Conservation (phyloP, 2,888 invertebrate species). For the Pyralis farinalis region DNA sequence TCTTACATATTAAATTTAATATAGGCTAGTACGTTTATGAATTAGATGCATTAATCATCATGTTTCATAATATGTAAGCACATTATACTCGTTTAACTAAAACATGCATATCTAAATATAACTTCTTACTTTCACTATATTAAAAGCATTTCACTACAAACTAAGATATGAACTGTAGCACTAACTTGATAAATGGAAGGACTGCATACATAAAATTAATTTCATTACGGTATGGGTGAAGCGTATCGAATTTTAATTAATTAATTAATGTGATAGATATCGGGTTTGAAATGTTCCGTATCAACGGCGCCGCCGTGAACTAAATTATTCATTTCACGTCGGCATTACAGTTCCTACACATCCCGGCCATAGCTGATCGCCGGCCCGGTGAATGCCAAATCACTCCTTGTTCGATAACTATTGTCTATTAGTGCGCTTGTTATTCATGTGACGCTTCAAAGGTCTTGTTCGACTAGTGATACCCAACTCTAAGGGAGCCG, state of each 20-base stretch:
- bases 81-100: too few species aligned
- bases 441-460: slow-evolving; percentile 42
- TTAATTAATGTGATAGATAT: slow-evolving; percentile 50
- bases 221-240: slow-evolving; percentile 28
- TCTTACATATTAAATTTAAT: too few species aligned
- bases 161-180: slow-evolving; percentile 3
- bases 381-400: slow-evolving; percentile 46
- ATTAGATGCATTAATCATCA: too few species aligned
- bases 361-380: slow-evolving; percentile 20
- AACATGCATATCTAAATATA: slow-evolving; percentile 1
- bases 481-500: slow-evolving; percentile 34
- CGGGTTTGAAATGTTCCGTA: slow-evolving; percentile 38
- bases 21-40: too few species aligned
- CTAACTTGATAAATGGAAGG: slow-evolving; percentile 13
- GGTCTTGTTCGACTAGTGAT: slow-evolving; percentile 38
- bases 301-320: slow-evolving; percentile 32
- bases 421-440: slow-evolving; percentile 49
- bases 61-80: too few species aligned
- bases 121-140: slow-evolving; percentile 6
- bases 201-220: slow-evolving; percentile 24
- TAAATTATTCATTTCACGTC: slow-evolving; percentile 59
- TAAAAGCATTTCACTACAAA: slow-evolving; percentile 6
- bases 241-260: slow-evolving; percentile 57
- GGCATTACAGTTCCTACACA: slow-evolving; percentile 31
- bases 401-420: slow-evolving; percentile 45